Evolutionary conservation across 2,113 vertebrate genomes (phyloP), one percentile per base, ranked within the genome.

Genomic region (Cyphomyrus plagiostoma): DNA sequence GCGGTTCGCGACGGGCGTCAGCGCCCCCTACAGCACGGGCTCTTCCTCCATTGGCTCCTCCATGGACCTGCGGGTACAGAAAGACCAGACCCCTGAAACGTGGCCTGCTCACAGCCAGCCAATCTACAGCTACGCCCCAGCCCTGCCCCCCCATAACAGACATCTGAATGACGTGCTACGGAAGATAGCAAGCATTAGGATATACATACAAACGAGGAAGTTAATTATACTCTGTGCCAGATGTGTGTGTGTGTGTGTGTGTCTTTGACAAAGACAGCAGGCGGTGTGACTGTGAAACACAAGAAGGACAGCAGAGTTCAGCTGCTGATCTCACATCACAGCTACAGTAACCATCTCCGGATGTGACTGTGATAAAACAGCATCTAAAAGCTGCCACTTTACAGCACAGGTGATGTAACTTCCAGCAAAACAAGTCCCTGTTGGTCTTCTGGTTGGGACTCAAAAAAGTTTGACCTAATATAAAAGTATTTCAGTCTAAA

Each of bases 1-100:
- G 91, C 90, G 93, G 93, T 91, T 93, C 77, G 89, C 91, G 89
- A 91, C 26, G 90, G 91, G 92, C 91, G 87, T 90, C 89, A 7
- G 88, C 88, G 91, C 62, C 89, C 90, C 96, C 96, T 96, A 97
- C 93, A 95, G 94, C 92, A 93, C 90, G 13, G 97, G 96, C 91
- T 97, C 97, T 39, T 97, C 96, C 92, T 97, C 97, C 97, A 97
- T 97, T 23, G 97, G 97, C 91, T 97, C 97, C 90, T 97, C 97
- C 7, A 92, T 91, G 0, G 94, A 94, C 94, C 96, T 97, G 94
- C 48, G 89, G 50, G 89, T n/a, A 91, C 74, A 15, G 23, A 11
- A n/a, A 74, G 15, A 56, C 42, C n/a, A 46, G 48, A 66, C 13
- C 88, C 1, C 23, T 87, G n/a, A 90, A 84, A 88, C 1, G 7